Base-by-base conservation (phyloP, 2,888 invertebrate species). In the Caenorhabditis sinica region DNA sequence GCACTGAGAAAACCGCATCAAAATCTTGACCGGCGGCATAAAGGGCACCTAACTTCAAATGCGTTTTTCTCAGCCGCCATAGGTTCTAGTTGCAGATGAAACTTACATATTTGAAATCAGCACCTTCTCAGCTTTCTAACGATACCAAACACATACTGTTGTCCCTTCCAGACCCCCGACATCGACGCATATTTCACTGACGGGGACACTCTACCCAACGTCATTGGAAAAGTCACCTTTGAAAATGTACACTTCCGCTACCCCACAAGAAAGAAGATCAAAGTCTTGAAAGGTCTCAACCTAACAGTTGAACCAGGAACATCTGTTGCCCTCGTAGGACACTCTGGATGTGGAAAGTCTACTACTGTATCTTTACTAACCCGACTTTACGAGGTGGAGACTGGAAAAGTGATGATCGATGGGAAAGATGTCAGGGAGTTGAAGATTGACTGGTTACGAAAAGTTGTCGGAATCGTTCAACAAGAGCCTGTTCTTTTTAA, bases 361-460 rank as follows among this genome's bases (percentile, higher is more conserved):
- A 97, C 97, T 0, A 95, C 96, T 56, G 95, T 97, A 76, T 96
- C 96, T 90, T 94, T 97, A 36, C 93, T 97, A 0, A 95, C 96
- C 93, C 73, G 91, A 40, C 81, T 91, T 2, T 92, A 97, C 92
- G 96, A 96, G 92, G 95, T 95, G 0, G 93, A 94, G n/a, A 93
- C 93, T 2, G 96, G 96, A n/a, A 92, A 94, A 53, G 94, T 95
- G n/a, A 66, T 77, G 45, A 81, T 88, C 51, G 88, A 88, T 45
- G 87, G 82, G 11, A 25, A 71, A 4, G 83, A 86, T 33, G 82
- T 88, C 13, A 45, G 82, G 65, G 81, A 73, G 15, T 30, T 88
- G 60, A 86, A 85, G 20, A 76, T 88, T 13, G 82, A 83, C 5
- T 80, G 80, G 73, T 61, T 88, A 25, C 40, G 88, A 61, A 77